Conservation (phyloP, 2,888 invertebrate genomes). For the Volucella bombylans region DNA sequence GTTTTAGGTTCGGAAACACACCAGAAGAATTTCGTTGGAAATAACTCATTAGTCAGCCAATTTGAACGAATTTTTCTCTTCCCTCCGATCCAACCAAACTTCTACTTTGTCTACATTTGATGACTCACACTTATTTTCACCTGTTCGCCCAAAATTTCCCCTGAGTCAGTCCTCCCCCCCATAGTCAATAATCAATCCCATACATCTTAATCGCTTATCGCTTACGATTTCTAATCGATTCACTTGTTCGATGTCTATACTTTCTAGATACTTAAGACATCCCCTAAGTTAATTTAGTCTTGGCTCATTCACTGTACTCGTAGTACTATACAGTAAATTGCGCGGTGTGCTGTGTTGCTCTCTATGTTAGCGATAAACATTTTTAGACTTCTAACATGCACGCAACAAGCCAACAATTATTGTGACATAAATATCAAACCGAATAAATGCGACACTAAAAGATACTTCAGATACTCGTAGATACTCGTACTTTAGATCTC, state of each 20-base stretch:
- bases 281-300: neutral
- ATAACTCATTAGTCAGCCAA: neutral
- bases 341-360: slow-evolving; percentile 19
- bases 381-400: slow-evolving; percentile 59
- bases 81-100: too few relatives aligned
- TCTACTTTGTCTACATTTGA: too few relatives aligned
- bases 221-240: slow-evolving; percentile 29
- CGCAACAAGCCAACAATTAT: slow-evolving; percentile 70
- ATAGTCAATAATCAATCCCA: slow-evolving; percentile 1
- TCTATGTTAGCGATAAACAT: slow-evolving; percentile 41
- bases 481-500: slow-evolving; percentile 58
- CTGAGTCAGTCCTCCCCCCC: slow-evolving; percentile 27
- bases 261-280: neutral
- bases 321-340: slow-evolving; percentile 41
- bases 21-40: too few relatives aligned
- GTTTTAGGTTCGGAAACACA: too few relatives aligned
- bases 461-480: slow-evolving; percentile 64
- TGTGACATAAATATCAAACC: slow-evolving; percentile 72
- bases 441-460: slow-evolving; percentile 71
- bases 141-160: neutral
- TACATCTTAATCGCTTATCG: slow-evolving; percentile 22
- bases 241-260: neutral
- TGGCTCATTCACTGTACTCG: neutral
- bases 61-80: neutral
- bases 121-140: neutral